Percentiles rank a stretch among this genome's conserved stretches.
Evolutionary conservation across 2,113 vertebrate species (phyloP).

Genomic region (Oreochromis spilurus): DNA sequence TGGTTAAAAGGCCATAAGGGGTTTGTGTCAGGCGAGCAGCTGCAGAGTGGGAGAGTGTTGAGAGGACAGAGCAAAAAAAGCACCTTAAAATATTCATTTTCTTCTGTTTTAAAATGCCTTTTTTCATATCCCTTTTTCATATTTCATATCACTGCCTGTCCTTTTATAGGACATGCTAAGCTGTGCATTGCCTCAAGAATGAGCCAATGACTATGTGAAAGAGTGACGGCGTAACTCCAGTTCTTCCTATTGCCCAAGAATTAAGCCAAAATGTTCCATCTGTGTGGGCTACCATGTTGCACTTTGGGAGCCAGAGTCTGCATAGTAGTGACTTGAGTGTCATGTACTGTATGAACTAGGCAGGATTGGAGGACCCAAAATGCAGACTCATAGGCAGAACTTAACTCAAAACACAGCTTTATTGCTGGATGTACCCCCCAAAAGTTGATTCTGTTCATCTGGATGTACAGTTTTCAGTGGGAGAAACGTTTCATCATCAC

Average conservation of each 20-base stretch:
- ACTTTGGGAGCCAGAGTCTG: neutral
- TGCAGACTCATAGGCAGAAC: neutral
- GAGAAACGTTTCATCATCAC: neutral
- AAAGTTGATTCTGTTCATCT: neutral
- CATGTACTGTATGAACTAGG: neutral
- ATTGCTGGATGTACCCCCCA: no score
- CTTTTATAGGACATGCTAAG: neutral
- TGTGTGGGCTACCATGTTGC: neutral
- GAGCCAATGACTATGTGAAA: neutral
- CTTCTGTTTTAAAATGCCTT: neutral
- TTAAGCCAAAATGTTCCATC: neutral
- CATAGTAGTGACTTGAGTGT: neutral
- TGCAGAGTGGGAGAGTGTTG: neutral
- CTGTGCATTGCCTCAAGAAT: neutral
- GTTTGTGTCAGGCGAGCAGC: neutral
- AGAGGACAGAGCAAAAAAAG: neutral
- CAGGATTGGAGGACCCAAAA: neutral
- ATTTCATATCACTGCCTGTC: neutral
- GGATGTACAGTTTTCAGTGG: fast-evolving
- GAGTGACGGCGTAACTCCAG: neutral
- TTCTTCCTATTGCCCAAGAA: neutral
- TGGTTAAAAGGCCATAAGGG: constrained; percentile 36
- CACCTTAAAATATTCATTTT: neutral
- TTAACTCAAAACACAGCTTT: neutral
- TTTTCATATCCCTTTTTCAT: no score